Base-by-base conservation (phyloP, 2,113 vertebrate genomes). In the Parus major region DNA sequence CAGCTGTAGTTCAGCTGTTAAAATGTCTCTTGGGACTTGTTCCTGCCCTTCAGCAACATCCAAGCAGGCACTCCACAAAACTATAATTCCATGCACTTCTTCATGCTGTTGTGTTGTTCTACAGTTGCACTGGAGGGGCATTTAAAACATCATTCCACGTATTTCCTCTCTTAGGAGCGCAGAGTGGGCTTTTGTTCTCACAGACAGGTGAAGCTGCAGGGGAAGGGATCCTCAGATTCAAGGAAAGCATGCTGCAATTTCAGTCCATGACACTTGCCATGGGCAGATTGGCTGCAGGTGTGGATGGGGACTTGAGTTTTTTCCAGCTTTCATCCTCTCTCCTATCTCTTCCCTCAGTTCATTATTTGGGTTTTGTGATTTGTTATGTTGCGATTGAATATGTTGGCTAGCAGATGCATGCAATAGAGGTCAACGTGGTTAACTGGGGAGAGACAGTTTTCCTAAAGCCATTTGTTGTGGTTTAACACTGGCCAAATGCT, bases 371-470 rank as follows among this genome's bases (percentile, higher is more conserved):
- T 60, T 25, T 33, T 70, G 20, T 13, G 5, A 42, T 73, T 56
- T 29, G 22, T 12, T 27, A 27, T 28, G 29, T 50, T 50, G 41
- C 46, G 29, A 53, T 63, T 57, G 8, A 15, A 44, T 44, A 12
- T 42, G 10, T 1, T 70, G 47, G 7, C 10, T 47, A 39, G n/a
- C 15, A 77, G 31, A 50, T 0, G 1, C 8, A 15, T 9, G 5
- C 2, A 25, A 4, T 27, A 44, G 12, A 80, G 7, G 12, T 76
- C 39, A 76, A 7, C 10, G 46, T 0, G 1, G 17, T 44, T 56
- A 86, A 60, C 20, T 21, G 21, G 27, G 27, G 6, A 85, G 31
- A 78, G 15, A 10, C 7, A 16, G 22, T 7, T 52, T 87, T 77
- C 36, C 29, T 49, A 17, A 84, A 92, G 12, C 10, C 14, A 24